Evolutionary conservation across 2,888 invertebrate genomes (phyloP).

Genomic region (Balanococcus diminutus): DNA sequence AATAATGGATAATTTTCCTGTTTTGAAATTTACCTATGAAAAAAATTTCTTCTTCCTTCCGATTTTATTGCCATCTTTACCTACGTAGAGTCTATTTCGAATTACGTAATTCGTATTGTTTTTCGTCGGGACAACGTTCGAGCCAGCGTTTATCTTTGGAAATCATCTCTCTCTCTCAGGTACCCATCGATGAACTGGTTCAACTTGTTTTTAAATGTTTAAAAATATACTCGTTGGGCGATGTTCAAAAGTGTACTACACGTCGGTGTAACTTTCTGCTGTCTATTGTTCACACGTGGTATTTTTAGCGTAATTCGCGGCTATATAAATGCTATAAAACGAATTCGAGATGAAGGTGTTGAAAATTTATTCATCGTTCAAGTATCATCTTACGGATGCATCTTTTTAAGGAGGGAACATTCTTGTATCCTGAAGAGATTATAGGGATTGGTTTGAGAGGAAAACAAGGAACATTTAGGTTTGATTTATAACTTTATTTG

Average conservation of each 20-base stretch:
- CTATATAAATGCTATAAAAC: background rate
- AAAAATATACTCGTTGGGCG: background rate
- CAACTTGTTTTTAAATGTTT: background rate
- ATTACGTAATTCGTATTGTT: background rate
- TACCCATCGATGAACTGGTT: background rate
- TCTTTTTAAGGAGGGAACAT: background rate
- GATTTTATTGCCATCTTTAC: background rate
- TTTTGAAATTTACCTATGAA: background rate
- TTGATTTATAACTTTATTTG: background rate
- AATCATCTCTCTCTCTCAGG: no score
- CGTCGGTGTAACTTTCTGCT: background rate
- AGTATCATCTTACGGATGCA: background rate
- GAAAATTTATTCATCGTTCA: background rate
- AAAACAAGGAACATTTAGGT: background rate
- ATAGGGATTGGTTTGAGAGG: background rate
- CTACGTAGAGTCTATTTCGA: background rate
- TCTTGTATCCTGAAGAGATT: background rate
- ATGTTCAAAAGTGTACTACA: background rate
- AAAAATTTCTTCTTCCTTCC: background rate
- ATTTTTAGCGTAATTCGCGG: background rate
- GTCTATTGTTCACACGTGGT: background rate
- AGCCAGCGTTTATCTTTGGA: background rate
- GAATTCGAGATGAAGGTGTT: background rate
- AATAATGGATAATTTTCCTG: background rate
- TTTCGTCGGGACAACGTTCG: background rate